Base-by-base conservation (phyloP, 1,140 invertebrate genomes). In the Anastrepha ludens region DNA sequence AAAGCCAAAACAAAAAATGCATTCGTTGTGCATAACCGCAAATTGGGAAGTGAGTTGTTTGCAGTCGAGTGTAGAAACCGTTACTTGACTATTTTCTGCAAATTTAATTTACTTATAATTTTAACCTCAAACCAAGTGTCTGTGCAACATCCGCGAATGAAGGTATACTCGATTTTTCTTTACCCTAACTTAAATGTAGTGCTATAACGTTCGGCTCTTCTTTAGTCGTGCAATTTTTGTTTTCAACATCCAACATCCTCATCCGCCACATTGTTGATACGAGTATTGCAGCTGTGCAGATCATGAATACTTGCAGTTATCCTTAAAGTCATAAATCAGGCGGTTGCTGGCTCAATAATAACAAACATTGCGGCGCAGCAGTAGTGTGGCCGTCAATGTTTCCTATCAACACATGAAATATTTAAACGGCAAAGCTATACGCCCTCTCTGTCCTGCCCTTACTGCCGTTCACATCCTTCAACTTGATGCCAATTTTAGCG, bases 301-400 rank as follows among this genome's bases (percentile, higher is more conserved):
- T 58, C 74, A 81, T 50, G 50, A 81, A 55, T 81, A 17, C 74
- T 81, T 81, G 85, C 85, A 29, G 55, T 86, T 86, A 86, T 86
- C 85, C 85, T 86, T 59, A 86, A 86, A 86, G 85, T 86, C 58
- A 86, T 86, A 86, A 86, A 86, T 86, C 85, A 86, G 58, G 20
- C 65, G 29, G 65, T 29, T 29, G 39, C 29, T 67, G 65, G 65
- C 29, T n/a, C 29, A 67, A 67, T 11, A 41, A 41, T 9, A 67
- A 41, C 65, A 39, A 0, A 8, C n/a, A 64, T 13, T 13, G 20
- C 11, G 39, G 11, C 64, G 2, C 29, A 39, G 20, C 2, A 39
- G 15, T 2, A 29, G 0, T 0, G 29, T 29, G 85, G 55, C 47
- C 47, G 47, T 62, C 55, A 70, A 87, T 44, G 47, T 58, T 64